These are phyloP conservation scores for Salminus brasiliensis DNA, from an alignment of 2,113 vertebrate genomes.

Conservation along the genomic window DNA sequence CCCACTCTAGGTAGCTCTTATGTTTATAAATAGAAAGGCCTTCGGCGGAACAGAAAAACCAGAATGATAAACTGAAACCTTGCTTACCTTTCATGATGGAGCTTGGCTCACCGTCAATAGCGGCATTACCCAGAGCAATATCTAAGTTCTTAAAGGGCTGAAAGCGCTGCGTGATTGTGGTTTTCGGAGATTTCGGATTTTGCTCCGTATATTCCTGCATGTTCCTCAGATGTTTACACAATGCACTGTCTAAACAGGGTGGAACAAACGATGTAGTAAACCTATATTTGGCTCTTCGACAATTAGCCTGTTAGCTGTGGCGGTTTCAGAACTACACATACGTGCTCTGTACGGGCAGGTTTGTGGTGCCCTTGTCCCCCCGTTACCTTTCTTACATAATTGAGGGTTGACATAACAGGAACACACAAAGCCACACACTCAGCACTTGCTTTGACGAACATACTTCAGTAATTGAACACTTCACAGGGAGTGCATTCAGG, in stretches of 20 bases:
- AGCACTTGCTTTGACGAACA: constrained; percentile 19
- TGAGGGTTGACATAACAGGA: constrained; percentile 34
- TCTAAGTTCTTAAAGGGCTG: neutral
- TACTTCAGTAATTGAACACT: constrained; percentile 34
- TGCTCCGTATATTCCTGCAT: neutral
- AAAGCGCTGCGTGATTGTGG: constrained; percentile 27
- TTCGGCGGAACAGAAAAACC: constrained; percentile 48
- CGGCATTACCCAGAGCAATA: constrained; percentile 24
- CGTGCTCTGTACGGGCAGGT: constrained; percentile 23
- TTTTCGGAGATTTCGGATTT: constrained; percentile 5
- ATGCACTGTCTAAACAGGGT: constrained; percentile 4
- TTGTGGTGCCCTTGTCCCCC: neutral
- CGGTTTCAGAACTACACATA: constrained; percentile 13
- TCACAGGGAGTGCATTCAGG: neutral
- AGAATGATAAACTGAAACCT: constrained; percentile 52
- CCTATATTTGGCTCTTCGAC: constrained; percentile 17
- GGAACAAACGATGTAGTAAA: constrained; percentile 20
- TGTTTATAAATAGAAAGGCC: constrained; percentile 55
- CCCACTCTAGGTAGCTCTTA: constrained; percentile 42
- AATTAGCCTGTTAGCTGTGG: neutral
- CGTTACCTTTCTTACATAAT: constrained; percentile 36
- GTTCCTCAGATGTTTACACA: neutral
- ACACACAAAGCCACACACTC: constrained; percentile 9
- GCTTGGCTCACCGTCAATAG: constrained; percentile 24
- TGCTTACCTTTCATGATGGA: constrained; percentile 44